Evolutionary conservation across 2,888 invertebrate genomes (phyloP).

Genomic region (Chymomyza procnemis): DNA sequence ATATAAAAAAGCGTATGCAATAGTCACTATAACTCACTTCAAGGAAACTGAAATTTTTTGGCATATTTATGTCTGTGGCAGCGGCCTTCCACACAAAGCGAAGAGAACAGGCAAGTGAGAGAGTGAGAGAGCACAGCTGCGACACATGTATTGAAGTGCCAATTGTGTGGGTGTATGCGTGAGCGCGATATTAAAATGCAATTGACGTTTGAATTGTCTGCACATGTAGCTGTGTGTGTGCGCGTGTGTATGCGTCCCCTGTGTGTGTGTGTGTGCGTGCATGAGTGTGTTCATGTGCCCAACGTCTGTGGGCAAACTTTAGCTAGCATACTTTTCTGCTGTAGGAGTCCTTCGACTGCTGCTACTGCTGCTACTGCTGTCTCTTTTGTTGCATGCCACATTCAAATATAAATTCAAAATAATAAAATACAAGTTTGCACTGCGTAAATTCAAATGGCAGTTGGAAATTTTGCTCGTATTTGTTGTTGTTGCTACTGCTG

Average conservation of each 20-base stretch:
- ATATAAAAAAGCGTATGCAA: not conserved
- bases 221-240: not conserved
- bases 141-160: slow-evolving; percentile 39
- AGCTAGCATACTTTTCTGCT: not conserved
- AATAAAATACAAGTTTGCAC: slow-evolving; percentile 74
- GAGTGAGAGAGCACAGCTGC: slow-evolving; percentile 41
- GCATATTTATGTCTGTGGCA: not conserved
- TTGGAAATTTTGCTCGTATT: not conserved
- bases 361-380: not conserved
- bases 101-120: not conserved
- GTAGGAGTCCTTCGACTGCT: not conserved
- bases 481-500: not conserved
- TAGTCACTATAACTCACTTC: not conserved
- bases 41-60: not conserved
- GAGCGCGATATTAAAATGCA: slow-evolving; percentile 65
- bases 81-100: not conserved
- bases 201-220: slow-evolving; percentile 50
- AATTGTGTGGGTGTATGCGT: slow-evolving; percentile 17
- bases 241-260: not conserved
- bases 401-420: slow-evolving; percentile 57
- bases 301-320: slow-evolving; percentile 6
- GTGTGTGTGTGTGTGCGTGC: slow-evolving; percentile 20
- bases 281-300: not conserved
- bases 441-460: slow-evolving; percentile 56
- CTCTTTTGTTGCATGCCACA: slow-evolving; percentile 11